A percentile compares a stretch with the other conserved stretches of the same genome.
phyloP scores from a whole-genome alignment of 2,888 invertebrate genomes.

The Athripsodes cinereus region DNA sequence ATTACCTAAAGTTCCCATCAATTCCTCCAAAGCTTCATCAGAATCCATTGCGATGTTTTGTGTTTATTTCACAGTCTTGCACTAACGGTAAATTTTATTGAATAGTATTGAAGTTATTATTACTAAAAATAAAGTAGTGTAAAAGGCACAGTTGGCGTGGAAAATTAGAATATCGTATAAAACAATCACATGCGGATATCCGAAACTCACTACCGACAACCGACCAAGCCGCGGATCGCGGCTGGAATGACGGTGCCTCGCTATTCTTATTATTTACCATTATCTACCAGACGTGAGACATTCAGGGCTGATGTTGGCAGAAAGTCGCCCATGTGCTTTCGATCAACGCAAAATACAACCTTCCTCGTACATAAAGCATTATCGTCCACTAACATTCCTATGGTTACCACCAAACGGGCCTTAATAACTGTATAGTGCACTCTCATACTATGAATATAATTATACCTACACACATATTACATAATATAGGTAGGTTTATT shows the following conservation, averaged over 20 bases:
- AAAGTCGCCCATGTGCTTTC: not conserved
- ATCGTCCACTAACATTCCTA: too few species aligned
- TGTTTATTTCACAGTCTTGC: not conserved
- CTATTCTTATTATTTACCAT: not conserved
- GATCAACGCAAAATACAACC: not conserved
- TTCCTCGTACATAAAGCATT: not conserved
- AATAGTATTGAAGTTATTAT: too few species aligned
- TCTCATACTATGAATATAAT: too few species aligned
- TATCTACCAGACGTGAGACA: not conserved
- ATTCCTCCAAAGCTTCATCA: constrained; percentile 57
- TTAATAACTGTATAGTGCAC: too few species aligned
- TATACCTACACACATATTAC: too few species aligned
- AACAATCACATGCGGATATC: not conserved
- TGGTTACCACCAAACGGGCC: too few species aligned
- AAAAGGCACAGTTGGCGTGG: too few species aligned
- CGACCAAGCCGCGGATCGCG: constrained; percentile 14
- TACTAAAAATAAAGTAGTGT: too few species aligned
- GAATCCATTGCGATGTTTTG: constrained; percentile 46
- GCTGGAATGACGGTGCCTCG: constrained; percentile 12
- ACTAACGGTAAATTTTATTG: not conserved
- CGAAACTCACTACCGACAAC: constrained; percentile 8
- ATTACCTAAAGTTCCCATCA: constrained; percentile 58
- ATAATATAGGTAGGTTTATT: too few species aligned
- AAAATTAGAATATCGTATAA: too few species aligned
- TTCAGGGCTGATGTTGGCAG: constrained; percentile 1